Conservation (phyloP, 2,888 invertebrate genomes). For the Chymomyza caudatula region DNA sequence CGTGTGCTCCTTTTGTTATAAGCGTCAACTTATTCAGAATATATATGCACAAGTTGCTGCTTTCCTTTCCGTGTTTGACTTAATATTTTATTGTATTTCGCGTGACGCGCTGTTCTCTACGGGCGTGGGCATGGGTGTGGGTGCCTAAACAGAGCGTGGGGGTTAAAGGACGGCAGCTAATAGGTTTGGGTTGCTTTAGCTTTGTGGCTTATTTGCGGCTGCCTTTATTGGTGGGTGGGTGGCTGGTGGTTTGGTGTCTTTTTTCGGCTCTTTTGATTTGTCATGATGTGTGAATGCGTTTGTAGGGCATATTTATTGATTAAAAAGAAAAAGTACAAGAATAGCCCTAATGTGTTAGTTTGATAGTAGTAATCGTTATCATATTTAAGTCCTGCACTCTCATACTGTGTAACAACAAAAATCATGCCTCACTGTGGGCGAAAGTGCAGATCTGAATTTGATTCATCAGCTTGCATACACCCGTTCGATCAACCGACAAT, state of each 20-base stretch:
- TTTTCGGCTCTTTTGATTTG: slow-evolving; percentile 14
- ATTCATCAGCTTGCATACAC: too few relatives aligned
- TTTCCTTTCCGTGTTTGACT: neutral
- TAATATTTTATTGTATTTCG: neutral
- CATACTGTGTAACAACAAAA: too few relatives aligned
- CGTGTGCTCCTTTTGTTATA: neutral
- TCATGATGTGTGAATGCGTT: slow-evolving; percentile 27
- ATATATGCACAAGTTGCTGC: neutral
- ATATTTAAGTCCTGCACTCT: too few relatives aligned
- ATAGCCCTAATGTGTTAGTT: too few relatives aligned
- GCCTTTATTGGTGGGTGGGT: neutral
- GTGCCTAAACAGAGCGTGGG: neutral
- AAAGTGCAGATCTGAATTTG: too few relatives aligned
- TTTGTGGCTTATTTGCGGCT: slow-evolving; percentile 17
- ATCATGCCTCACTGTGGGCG: too few relatives aligned
- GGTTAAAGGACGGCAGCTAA: neutral
- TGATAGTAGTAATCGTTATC: too few relatives aligned
- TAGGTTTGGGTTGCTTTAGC: slow-evolving; percentile 16
- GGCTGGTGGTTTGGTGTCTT: neutral
- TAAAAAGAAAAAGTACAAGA: too few relatives aligned
- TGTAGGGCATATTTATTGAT: slow-evolving; percentile 29
- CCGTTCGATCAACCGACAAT: too few relatives aligned
- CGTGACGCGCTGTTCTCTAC: neutral
- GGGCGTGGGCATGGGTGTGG: neutral
- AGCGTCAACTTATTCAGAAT: neutral